Percentiles rank a stretch among this genome's conserved stretches.
phyloP scores from a whole-genome alignment of 2,888 invertebrate genomes.

The Drosophila anomalata region DNA sequence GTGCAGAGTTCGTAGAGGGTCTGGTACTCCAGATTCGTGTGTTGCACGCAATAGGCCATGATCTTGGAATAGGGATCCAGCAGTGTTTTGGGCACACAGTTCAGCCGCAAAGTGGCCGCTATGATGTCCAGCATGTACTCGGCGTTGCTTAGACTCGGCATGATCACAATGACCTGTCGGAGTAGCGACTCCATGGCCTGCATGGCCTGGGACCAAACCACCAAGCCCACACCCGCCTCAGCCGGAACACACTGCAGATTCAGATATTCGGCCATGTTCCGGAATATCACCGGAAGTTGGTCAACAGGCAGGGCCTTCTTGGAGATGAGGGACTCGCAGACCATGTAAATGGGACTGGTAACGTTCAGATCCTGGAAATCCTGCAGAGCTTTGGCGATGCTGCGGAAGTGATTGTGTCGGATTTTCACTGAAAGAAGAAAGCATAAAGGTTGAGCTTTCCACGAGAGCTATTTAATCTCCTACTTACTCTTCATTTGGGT shows the following conservation, averaged over 20 bases:
- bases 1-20: constrained; percentile 94
- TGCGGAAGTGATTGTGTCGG: constrained; percentile 94
- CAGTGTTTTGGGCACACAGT: constrained; percentile 89
- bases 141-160: constrained; percentile 89
- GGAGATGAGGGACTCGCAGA: constrained; percentile 90
- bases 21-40: constrained; percentile 91
- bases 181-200: constrained; percentile 94
- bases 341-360: constrained; percentile 95
- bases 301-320: constrained; percentile 90
- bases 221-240: constrained; percentile 89
- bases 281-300: constrained; percentile 90
- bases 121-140: constrained; percentile 90
- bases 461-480: rapidly evolving
- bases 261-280: constrained; percentile 96
- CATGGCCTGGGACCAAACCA: constrained; percentile 92
- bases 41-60: constrained; percentile 95
- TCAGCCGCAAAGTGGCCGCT: constrained; percentile 92
- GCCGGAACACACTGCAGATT: constrained; percentile 96
- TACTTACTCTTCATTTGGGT: constrained; percentile 91
- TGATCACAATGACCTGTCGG: constrained; percentile 89
- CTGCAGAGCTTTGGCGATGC: constrained; percentile 95
- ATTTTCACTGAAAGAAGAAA: constrained; percentile 75
- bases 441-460: neutral
- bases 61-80: constrained; percentile 98
- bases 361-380: constrained; percentile 98